Evolutionary conservation across 2,888 invertebrate species (phyloP), one percentile per base, ranked within the genome.

Genomic region (Perithous albicinctus): DNA sequence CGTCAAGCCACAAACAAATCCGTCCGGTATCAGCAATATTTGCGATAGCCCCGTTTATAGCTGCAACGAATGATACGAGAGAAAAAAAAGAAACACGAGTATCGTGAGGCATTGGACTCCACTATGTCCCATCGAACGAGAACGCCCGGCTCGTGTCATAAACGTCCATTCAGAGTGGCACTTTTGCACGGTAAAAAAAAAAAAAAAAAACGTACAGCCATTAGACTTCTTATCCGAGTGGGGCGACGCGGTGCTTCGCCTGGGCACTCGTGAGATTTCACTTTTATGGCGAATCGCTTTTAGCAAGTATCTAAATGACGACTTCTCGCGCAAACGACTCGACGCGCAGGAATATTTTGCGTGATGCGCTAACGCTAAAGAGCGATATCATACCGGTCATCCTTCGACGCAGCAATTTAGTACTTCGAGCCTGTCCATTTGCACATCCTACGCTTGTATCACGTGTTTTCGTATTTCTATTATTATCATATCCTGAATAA

Each of bases 231-330:
- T 90, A 90, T 90, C 90, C 85, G 85, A 76, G 74, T 66, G 66
- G 46, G 23, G 83, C 64, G 83, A n/a, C 66, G 61, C 83, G 78
- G 67, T 18, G 26, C 54, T 56, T 64, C n/a, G 51, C 64, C 46
- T 56, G 82, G 77, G 46, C 78, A 56, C 46, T 56, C 76, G 69
- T 83, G 78, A 63, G 86, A 82, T 88, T 87, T 87, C 90, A 87
- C 88, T 88, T 90, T 90, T 90, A 90, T 90, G 89, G 90, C 90
- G 89, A 89, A 89, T 90, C 90, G 90, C 90, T 90, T 90, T 90
- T 90, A 90, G 90, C 90, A 88, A 90, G 88, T 90, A 90, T 90
- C 90, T 90, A 90, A 90, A 90, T 90, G 90, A 89, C 88, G 88
- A 89, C 88, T 89, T 87, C 87, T 87, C 85, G 86, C n/a, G 75